These are phyloP conservation scores for Hypena proboscidalis DNA, from an alignment of 2,888 invertebrate genomes.

Conservation along the genomic window DNA sequence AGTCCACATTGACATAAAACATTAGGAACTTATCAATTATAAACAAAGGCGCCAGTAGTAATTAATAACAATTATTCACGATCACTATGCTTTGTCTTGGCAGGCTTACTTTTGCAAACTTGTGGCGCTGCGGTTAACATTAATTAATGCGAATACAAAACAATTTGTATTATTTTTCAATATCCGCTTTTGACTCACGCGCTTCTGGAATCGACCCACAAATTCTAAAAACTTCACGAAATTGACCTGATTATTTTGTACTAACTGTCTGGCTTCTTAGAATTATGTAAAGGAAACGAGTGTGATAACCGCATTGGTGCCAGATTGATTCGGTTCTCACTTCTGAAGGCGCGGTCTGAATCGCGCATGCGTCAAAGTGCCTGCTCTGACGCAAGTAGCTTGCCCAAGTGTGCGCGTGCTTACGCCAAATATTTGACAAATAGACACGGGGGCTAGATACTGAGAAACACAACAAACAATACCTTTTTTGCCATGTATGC, in stretches of 20 bases:
- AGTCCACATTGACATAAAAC: too few relatives aligned
- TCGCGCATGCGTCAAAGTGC: constrained; percentile 51
- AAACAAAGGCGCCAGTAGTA: too few relatives aligned
- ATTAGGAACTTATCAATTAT: too few relatives aligned
- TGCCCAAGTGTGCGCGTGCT: constrained; percentile 44
- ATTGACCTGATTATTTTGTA: constrained; percentile 17
- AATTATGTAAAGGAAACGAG: constrained; percentile 35
- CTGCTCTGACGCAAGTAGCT: constrained; percentile 52
- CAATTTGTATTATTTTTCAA: too few relatives aligned
- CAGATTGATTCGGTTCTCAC: constrained; percentile 41
- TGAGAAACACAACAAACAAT: constrained; percentile 47
- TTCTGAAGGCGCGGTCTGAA: constrained; percentile 38
- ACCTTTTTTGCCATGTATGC: constrained; percentile 42
- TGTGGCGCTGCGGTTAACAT: too few relatives aligned
- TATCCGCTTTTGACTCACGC: too few relatives aligned
- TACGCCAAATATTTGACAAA: constrained; percentile 51
- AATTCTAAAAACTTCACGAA: background rate
- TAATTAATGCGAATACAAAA: too few relatives aligned
- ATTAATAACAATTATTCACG: too few relatives aligned
- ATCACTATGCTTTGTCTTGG: too few relatives aligned
- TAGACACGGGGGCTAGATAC: constrained; percentile 42
- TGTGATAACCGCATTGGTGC: constrained; percentile 26
- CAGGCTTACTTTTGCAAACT: too few relatives aligned
- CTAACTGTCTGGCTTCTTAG: too few relatives aligned
- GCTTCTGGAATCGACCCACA: too few relatives aligned